phyloP scores from a whole-genome alignment of 2,797 vertebrate species.

The Tachyglossus aculeatus region DNA sequence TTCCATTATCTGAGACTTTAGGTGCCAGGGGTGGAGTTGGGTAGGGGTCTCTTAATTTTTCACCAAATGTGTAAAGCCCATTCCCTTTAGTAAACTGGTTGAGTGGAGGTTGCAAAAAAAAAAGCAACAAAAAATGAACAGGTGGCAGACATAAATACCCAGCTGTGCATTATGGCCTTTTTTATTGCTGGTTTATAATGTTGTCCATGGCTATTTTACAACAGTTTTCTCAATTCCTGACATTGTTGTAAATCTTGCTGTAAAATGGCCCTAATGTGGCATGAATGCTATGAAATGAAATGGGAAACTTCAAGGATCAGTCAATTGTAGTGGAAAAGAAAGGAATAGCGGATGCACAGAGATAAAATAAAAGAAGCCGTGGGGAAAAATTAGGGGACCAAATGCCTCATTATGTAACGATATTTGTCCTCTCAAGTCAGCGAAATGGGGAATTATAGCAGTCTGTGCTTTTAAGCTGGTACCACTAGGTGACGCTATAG shows the following conservation, averaged over 20 bases:
- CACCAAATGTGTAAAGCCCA: neutral
- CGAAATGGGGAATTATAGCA: neutral
- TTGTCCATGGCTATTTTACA: slow-evolving; percentile 60
- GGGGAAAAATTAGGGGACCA: neutral
- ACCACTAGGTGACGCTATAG: slow-evolving; percentile 74
- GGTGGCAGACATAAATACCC: slow-evolving; percentile 64
- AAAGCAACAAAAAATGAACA: slow-evolving; percentile 41
- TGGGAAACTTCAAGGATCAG: slow-evolving; percentile 16
- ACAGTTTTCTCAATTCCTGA: slow-evolving; percentile 55
- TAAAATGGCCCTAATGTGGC: slow-evolving; percentile 58
- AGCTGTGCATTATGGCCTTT: slow-evolving; percentile 58
- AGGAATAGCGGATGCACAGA: neutral
- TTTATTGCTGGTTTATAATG: slow-evolving; percentile 65
- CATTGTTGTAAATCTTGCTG: slow-evolving; percentile 62
- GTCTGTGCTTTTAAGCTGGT: slow-evolving; percentile 6
- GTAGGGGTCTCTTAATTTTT: slow-evolving; percentile 23
- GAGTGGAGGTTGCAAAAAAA: slow-evolving; percentile 51
- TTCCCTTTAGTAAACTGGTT: slow-evolving; percentile 43
- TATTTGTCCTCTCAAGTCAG: neutral
- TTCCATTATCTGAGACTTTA: too few species aligned
- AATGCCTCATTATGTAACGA: slow-evolving; percentile 26
- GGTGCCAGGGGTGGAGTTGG: neutral
- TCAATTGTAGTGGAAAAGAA: neutral
- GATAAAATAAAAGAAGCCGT: slow-evolving; percentile 25
- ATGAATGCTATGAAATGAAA: slow-evolving; percentile 45